These are phyloP conservation scores for Lytechinus variegatus DNA, from an alignment of 35 echinoderm and acorn worm species.

Conservation along the genomic window DNA sequence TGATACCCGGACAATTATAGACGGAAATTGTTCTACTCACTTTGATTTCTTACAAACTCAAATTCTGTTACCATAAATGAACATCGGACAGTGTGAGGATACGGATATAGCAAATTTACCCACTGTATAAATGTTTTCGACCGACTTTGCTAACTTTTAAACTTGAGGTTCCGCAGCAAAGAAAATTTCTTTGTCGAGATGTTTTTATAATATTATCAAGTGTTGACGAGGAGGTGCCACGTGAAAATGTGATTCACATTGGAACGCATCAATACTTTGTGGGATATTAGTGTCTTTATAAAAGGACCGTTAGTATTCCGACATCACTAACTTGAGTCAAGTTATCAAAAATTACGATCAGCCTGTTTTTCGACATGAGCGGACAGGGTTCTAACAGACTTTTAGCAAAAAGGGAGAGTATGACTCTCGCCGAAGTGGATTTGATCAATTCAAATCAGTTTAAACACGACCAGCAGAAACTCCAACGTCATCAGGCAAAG, in stretches of 20 bases:
- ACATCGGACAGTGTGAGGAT: neutral
- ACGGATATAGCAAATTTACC: neutral
- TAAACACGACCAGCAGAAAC: slow-evolving; percentile 61
- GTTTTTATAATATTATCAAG: neutral
- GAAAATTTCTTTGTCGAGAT: neutral
- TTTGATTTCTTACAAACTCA: neutral
- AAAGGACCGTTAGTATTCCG: neutral
- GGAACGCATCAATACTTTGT: neutral
- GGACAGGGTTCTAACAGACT: slow-evolving; percentile 32
- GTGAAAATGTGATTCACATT: neutral
- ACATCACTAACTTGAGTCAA: neutral
- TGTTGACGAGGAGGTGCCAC: neutral
- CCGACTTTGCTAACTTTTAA: neutral
- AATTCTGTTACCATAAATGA: neutral
- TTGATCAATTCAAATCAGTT: slow-evolving; percentile 66
- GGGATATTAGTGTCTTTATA: neutral
- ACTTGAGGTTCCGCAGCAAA: neutral
- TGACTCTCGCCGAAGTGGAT: slow-evolving; percentile 66
- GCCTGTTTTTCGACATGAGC: neutral
- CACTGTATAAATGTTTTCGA: neutral
- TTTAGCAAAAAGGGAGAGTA: neutral
- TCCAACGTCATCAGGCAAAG: slow-evolving; percentile 50
- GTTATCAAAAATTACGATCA: neutral
- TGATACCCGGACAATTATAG: neutral
- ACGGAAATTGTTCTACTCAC: neutral